Percentiles rank a stretch among this genome's conserved stretches.
Evolutionary conservation across 1,140 invertebrate genomes (phyloP).

Genomic region (Euura saliciscinereae): DNA sequence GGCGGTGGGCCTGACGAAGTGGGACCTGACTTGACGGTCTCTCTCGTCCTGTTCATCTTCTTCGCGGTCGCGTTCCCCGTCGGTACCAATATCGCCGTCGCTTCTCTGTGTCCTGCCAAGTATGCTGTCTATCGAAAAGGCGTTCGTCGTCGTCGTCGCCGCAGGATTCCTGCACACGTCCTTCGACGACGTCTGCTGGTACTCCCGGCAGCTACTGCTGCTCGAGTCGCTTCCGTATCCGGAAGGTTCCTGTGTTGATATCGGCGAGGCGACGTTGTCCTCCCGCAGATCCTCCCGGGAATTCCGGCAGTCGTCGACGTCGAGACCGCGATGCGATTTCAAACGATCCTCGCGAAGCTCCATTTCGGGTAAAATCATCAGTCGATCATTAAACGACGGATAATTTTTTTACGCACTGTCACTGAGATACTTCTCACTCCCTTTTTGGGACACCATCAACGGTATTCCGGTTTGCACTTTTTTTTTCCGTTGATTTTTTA

Average conservation of each 20-base stretch:
- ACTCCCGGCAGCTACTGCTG: slow-evolving; percentile 27
- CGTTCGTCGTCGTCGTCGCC: slow-evolving; percentile 28
- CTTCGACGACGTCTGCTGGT: slow-evolving; percentile 18
- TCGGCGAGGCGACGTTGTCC: too few species aligned
- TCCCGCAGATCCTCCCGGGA: too few species aligned
- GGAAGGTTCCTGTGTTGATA: slow-evolving; percentile 12
- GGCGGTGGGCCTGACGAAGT: slow-evolving; percentile 34
- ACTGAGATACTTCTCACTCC: too few species aligned
- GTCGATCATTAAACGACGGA: too few species aligned
- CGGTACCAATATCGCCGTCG: slow-evolving; percentile 11
- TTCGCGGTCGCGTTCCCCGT: slow-evolving; percentile 4
- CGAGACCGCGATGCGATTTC: too few species aligned
- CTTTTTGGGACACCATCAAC: too few species aligned
- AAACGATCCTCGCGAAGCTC: too few species aligned
- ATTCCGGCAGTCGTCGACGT: too few species aligned
- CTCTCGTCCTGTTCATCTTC: slow-evolving; percentile 33
- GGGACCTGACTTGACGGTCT: slow-evolving; percentile 25
- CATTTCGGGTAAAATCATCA: too few species aligned
- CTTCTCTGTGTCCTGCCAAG: slow-evolving; percentile 38
- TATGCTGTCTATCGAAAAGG: slow-evolving; percentile 41
- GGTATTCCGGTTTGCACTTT: too few species aligned
- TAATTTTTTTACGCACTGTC: too few species aligned
- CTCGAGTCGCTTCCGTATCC: slow-evolving; percentile 39
- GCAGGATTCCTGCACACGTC: slow-evolving; percentile 23
- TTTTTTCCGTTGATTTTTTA: too few species aligned